phyloP scores from a whole-genome alignment of 2,888 invertebrate genomes.

The Taenaris catops region DNA sequence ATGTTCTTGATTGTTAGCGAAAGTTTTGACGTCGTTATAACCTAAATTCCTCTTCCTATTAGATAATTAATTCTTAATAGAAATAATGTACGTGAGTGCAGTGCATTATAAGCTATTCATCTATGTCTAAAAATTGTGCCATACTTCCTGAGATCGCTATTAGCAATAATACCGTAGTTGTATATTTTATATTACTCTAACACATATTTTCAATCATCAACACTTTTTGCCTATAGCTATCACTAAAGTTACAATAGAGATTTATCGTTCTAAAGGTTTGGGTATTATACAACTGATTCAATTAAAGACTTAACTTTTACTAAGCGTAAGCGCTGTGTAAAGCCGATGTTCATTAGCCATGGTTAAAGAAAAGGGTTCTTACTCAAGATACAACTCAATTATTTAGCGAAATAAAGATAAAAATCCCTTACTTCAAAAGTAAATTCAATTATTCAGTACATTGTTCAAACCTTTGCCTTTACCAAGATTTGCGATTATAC shows the following conservation, averaged over 20 bases:
- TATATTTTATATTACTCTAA: no score
- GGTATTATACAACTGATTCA: slow-evolving; percentile 6
- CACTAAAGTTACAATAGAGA: slow-evolving; percentile 1
- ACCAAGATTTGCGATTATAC: slow-evolving; percentile 41
- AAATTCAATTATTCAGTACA: slow-evolving; percentile 11
- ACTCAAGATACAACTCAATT: neutral
- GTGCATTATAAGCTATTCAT: no score
- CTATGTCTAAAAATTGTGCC: no score
- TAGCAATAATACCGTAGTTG: no score
- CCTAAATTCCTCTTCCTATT: no score
- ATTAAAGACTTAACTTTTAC: slow-evolving; percentile 9
- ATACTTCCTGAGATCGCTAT: no score
- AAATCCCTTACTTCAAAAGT: slow-evolving; percentile 41
- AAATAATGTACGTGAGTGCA: no score
- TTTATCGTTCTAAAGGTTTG: slow-evolving; percentile 1
- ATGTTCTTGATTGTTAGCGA: no score
- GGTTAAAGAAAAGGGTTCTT: slow-evolving; percentile 1
- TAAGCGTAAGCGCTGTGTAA: slow-evolving; percentile 9
- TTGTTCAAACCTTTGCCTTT: slow-evolving; percentile 23
- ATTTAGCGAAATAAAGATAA: neutral
- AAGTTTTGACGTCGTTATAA: no score
- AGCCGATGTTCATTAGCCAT: slow-evolving; percentile 9
- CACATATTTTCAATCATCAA: no score
- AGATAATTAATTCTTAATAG: no score
- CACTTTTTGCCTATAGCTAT: no score